Percentiles rank a stretch among this genome's conserved stretches.
Conservation (phyloP, 2,113 vertebrate species). For the Ginglymostoma cirratum region DNA sequence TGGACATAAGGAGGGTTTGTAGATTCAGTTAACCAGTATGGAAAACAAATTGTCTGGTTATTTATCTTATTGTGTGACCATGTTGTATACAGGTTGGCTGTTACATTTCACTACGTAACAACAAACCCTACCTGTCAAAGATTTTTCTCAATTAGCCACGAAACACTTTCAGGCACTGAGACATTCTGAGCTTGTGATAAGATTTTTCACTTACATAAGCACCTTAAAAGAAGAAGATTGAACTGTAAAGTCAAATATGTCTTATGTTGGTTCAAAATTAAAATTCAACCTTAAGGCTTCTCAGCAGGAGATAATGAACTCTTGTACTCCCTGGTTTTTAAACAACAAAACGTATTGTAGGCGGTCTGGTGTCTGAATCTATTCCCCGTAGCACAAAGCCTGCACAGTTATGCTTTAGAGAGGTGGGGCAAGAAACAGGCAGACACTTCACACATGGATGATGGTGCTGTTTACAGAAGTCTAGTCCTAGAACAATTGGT, state of each 20-base stretch:
- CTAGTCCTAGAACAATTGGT: no score
- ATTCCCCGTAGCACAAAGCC: no score
- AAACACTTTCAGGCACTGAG: no score
- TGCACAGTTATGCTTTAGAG: no score
- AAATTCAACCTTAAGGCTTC: neutral
- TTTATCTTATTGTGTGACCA: neutral
- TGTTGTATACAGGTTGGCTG: neutral
- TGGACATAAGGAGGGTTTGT: neutral
- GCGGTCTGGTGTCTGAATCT: neutral
- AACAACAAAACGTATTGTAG: neutral
- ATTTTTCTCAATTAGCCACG: no score
- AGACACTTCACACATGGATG: no score
- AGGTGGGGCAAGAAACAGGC: no score
- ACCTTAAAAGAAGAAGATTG: neutral
- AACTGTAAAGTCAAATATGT: neutral
- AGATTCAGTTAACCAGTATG: no score
- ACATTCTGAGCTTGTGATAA: no score
- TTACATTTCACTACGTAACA: neutral
- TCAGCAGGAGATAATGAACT: neutral
- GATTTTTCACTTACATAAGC: no score
- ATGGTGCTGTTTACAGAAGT: no score
- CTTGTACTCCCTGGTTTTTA: neutral
- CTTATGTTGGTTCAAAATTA: neutral
- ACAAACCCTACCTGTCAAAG: no score
- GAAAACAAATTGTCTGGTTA: neutral